phyloP scores from a whole-genome alignment of 2,888 invertebrate genomes.

The Bunonema sp. region DNA sequence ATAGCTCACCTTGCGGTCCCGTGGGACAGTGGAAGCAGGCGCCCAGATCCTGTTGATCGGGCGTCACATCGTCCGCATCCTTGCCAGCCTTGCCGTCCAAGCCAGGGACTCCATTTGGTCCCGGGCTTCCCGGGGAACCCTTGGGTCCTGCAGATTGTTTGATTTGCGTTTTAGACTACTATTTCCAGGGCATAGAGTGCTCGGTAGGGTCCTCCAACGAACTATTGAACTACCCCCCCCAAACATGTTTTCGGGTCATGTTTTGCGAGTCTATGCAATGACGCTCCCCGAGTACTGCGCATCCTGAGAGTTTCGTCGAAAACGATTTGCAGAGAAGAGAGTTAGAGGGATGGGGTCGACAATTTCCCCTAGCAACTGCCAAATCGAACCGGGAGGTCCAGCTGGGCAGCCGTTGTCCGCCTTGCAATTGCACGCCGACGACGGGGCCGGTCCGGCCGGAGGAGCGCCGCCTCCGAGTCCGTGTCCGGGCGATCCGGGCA shows the following conservation, averaged over 20 bases:
- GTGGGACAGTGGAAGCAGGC: slow-evolving; percentile 41
- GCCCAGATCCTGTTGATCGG: slow-evolving; percentile 22
- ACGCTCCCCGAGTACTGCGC: too few relatives aligned
- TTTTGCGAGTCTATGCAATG: too few relatives aligned
- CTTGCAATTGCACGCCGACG: slow-evolving; percentile 13
- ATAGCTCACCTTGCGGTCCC: slow-evolving; percentile 20
- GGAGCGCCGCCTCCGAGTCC: slow-evolving; percentile 16
- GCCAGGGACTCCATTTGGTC: slow-evolving; percentile 29
- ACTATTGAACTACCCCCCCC: too few relatives aligned
- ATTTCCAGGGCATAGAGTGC: too few relatives aligned
- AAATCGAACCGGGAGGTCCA: slow-evolving; percentile 30
- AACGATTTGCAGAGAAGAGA: too few relatives aligned
- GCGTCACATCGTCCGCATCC: slow-evolving; percentile 34
- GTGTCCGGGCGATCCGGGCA: slow-evolving; percentile 7
- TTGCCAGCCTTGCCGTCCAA: slow-evolving; percentile 27
- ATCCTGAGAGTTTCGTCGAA: too few relatives aligned
- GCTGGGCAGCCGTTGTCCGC: slow-evolving; percentile 36
- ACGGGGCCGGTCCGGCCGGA: slow-evolving; percentile 15
- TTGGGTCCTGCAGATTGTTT: too few relatives aligned
- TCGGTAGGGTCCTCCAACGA: too few relatives aligned
- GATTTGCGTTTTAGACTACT: too few relatives aligned
- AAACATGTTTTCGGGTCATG: too few relatives aligned
- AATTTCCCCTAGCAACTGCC: too few relatives aligned
- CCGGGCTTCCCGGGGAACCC: slow-evolving; percentile 27
- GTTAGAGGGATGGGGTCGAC: too few relatives aligned